Conservation (phyloP, 2,888 invertebrate genomes). For the Girardia tigrina region DNA sequence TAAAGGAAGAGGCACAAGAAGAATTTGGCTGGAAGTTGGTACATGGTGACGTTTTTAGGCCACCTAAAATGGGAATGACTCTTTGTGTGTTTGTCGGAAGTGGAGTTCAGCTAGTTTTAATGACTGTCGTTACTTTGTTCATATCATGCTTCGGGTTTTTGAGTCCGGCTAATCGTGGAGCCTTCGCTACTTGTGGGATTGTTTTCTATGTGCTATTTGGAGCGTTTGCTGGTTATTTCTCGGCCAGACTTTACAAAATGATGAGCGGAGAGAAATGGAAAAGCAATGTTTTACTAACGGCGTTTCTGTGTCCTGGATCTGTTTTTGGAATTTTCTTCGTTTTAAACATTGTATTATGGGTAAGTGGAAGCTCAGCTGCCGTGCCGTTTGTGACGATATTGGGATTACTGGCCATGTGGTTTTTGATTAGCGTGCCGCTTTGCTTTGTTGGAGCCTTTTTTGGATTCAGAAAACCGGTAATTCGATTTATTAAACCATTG, state of each 20-base stretch:
- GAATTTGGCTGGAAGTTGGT: slow-evolving; percentile 61
- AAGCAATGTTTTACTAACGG: slow-evolving; percentile 84
- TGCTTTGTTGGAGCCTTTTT: slow-evolving; percentile 96
- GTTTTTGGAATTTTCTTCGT: slow-evolving; percentile 91
- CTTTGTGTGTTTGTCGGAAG: slow-evolving; percentile 87
- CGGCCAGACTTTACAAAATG: slow-evolving; percentile 86
- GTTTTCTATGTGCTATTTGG: slow-evolving; percentile 85
- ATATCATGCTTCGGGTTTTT: slow-evolving; percentile 98
- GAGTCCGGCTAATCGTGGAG: slow-evolving; percentile 93
- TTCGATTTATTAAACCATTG: too few species aligned
- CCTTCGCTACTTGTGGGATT: slow-evolving; percentile 92
- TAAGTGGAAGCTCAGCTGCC: slow-evolving; percentile 82
- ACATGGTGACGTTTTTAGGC: slow-evolving; percentile 58
- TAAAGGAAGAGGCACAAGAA: slow-evolving; percentile 65
- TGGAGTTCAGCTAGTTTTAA: slow-evolving; percentile 84
- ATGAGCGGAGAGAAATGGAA: slow-evolving; percentile 98
- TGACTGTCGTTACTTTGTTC: slow-evolving; percentile 85
- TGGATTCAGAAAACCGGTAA: slow-evolving; percentile 85
- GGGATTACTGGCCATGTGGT: slow-evolving; percentile 84
- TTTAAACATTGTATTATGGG: slow-evolving; percentile 89
- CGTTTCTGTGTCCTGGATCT: slow-evolving; percentile 85
- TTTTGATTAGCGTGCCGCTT: slow-evolving; percentile 89
- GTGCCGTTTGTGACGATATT: slow-evolving; percentile 89
- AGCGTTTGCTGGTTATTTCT: slow-evolving; percentile 65
- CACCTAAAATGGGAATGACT: slow-evolving; percentile 76